A percentile compares a stretch with the other conserved stretches of the same genome.
phyloP scores from a whole-genome alignment of 2,888 invertebrate genomes.

The Globia sparganii region DNA sequence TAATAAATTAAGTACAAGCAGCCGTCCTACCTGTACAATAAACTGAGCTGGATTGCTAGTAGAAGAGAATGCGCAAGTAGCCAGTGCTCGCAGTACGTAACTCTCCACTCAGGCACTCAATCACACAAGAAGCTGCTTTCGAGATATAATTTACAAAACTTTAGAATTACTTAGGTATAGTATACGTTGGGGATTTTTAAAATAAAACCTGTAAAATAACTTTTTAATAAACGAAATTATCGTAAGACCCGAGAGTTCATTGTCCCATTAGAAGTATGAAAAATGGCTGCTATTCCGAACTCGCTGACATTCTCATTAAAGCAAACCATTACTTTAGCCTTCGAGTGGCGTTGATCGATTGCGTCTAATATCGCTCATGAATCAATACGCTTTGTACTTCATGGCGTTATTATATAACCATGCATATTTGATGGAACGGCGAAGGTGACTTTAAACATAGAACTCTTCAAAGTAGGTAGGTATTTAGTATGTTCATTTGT shows the following conservation, averaged over 20 bases:
- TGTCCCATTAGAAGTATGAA: constrained; percentile 39
- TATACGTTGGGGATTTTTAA: background rate
- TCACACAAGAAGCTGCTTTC: too few relatives aligned
- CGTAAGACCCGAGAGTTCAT: constrained; percentile 26
- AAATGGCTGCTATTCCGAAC: constrained; percentile 42
- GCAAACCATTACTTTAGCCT: constrained; percentile 52
- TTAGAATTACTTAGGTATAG: too few relatives aligned
- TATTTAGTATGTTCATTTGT: background rate
- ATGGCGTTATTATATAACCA: background rate
- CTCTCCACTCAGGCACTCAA: too few relatives aligned
- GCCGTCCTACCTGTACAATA: too few relatives aligned
- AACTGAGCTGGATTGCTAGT: too few relatives aligned
- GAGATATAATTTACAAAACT: too few relatives aligned
- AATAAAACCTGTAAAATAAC: background rate
- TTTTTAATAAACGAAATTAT: background rate
- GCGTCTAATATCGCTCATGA: constrained; percentile 36
- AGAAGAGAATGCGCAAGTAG: too few relatives aligned
- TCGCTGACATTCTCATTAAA: constrained; percentile 57
- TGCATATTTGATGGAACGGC: constrained; percentile 13
- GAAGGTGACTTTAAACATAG: background rate
- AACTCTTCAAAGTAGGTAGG: background rate
- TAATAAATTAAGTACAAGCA: too few relatives aligned
- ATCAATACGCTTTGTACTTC: constrained; percentile 43
- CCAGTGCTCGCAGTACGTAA: too few relatives aligned
- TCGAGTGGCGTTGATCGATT: constrained; percentile 58